Percentiles rank a stretch among this genome's conserved stretches.
Conservation (phyloP, 2,113 vertebrate species). For the Otis tarda region DNA sequence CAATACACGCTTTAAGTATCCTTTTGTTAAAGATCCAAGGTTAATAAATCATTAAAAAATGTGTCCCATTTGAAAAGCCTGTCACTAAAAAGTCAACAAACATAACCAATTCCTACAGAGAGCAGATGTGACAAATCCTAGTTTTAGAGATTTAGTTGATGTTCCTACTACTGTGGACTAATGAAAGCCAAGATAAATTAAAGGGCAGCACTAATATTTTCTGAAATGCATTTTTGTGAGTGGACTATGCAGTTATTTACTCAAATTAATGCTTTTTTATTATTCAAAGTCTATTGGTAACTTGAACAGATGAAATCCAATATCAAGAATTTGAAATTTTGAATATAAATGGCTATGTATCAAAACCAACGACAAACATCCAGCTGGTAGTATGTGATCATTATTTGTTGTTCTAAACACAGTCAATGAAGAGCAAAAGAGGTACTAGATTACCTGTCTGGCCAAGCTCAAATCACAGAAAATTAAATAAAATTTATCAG, state of each 20-base stretch:
- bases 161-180: neutral
- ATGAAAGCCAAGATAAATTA: neutral
- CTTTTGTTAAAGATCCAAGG: slow-evolving; percentile 70
- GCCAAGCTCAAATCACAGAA: neutral
- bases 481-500: neutral
- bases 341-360: neutral
- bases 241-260: neutral
- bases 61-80: neutral
- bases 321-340: neutral
- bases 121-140: neutral
- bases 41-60: slow-evolving; percentile 52
- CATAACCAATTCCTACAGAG: neutral
- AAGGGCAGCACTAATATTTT: neutral
- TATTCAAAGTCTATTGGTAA: neutral
- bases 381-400: neutral
- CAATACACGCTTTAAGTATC: slow-evolving; percentile 50
- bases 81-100: neutral
- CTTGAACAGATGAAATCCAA: neutral
- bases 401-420: neutral
- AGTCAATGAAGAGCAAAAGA: neutral
- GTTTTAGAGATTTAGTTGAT: neutral
- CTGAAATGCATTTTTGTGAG: neutral
- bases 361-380: neutral
- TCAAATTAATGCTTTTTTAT: neutral
- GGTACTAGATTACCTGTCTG: neutral